Conservation (phyloP, 2,113 vertebrate genomes). For the Antennarius striatus region DNA sequence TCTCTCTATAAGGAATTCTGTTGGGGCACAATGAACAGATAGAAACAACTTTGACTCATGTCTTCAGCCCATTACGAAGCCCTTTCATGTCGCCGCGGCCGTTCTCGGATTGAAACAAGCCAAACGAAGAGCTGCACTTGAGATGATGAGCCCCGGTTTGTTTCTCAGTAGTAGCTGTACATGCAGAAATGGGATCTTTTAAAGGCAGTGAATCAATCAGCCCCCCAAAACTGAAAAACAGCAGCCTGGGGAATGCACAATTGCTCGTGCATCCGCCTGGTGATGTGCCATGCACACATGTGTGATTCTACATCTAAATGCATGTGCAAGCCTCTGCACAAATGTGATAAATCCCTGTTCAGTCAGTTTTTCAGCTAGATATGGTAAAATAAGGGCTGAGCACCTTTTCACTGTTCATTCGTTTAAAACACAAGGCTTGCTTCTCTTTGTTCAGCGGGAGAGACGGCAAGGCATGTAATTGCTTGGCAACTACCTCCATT, state of each 20-base stretch:
- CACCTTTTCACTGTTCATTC: constrained; percentile 73
- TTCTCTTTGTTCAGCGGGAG: constrained; percentile 69
- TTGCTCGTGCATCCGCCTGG: constrained; percentile 32
- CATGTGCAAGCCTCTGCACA: constrained; percentile 61
- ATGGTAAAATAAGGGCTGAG: constrained; percentile 63
- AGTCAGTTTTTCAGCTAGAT: constrained; percentile 64
- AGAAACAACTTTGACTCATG: constrained; percentile 32
- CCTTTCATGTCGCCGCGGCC: constrained; percentile 25
- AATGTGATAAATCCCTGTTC: constrained; percentile 70
- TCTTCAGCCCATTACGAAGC: constrained; percentile 36
- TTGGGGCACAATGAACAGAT: constrained; percentile 27
- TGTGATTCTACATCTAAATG: constrained; percentile 40
- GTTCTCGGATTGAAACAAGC: constrained; percentile 28
- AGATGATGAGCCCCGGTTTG: constrained; percentile 57
- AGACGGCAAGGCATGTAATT: constrained; percentile 73
- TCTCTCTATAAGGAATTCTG: constrained; percentile 31
- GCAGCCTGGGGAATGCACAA: constrained; percentile 33
- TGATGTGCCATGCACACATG: constrained; percentile 27
- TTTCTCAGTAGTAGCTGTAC: constrained; percentile 23
- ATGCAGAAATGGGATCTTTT: constrained; percentile 40
- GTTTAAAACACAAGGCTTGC: constrained; percentile 71
- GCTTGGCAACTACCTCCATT: constrained; percentile 76
- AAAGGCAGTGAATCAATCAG: constrained; percentile 55
- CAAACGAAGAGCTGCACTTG: constrained; percentile 47
- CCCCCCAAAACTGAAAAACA: constrained; percentile 31